Percentiles rank a stretch among this genome's conserved stretches.
phyloP scores from a whole-genome alignment of 1,140 invertebrate genomes.

The Linepithema humile region DNA sequence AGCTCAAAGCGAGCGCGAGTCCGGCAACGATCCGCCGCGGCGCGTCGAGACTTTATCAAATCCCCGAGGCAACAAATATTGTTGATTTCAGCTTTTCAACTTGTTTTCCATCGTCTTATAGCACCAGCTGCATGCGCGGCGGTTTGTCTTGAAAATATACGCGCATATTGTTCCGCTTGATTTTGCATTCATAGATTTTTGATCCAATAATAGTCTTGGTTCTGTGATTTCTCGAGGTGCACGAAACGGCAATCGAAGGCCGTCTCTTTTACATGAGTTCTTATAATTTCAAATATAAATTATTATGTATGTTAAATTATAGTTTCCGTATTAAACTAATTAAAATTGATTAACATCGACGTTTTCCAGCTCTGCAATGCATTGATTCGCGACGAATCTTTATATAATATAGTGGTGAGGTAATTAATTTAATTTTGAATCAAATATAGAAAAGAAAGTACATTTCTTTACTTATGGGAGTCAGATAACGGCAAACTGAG shows the following conservation, averaged over 20 bases:
- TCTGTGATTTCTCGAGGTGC: background rate
- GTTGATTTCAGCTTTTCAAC: slow-evolving; percentile 30
- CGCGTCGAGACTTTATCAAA: slow-evolving; percentile 53
- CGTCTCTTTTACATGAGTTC: background rate
- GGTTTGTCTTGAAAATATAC: background rate
- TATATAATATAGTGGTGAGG: background rate
- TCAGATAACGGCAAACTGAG: background rate
- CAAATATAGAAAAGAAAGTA: background rate
- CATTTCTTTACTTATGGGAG: background rate
- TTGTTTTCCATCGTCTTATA: background rate
- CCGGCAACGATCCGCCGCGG: background rate
- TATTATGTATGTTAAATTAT: background rate
- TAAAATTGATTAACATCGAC: background rate
- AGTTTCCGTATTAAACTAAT: background rate
- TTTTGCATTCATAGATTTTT: slow-evolving; percentile 21
- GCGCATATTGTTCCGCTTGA: background rate
- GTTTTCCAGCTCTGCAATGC: background rate
- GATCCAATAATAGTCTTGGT: background rate
- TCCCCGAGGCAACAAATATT: slow-evolving; percentile 44
- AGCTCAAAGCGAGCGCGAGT: slow-evolving; percentile 32
- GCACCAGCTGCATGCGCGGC: background rate
- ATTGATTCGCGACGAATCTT: background rate
- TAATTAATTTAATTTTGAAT: background rate
- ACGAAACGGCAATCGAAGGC: background rate
- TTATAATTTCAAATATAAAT: background rate